These are phyloP conservation scores for Nibea albiflora DNA, from an alignment of 2,113 vertebrate species.

Conservation along the genomic window DNA sequence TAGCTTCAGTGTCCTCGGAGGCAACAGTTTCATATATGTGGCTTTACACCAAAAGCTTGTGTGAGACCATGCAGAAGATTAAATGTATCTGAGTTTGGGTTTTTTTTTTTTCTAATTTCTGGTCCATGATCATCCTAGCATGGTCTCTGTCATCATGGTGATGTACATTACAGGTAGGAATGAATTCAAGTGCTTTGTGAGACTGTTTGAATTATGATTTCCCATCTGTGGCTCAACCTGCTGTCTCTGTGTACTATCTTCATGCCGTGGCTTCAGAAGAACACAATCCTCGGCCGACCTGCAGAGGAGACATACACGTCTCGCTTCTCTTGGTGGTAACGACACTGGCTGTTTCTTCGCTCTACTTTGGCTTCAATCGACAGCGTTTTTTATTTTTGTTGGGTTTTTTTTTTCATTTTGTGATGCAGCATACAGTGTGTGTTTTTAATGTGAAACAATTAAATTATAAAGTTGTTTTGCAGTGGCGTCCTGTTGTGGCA, in stretches of 20 bases:
- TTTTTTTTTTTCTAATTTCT: slow-evolving; percentile 15
- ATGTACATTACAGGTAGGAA: slow-evolving; percentile 71
- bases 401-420: slow-evolving; percentile 72
- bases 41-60: slow-evolving; percentile 70
- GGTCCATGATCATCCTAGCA: slow-evolving; percentile 50
- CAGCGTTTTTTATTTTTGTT: slow-evolving; percentile 40
- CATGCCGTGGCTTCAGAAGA: slow-evolving; percentile 71
- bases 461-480: slow-evolving; percentile 78
- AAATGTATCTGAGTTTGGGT: slow-evolving; percentile 38
- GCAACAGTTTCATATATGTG: slow-evolving; percentile 34
- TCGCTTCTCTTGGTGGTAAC: slow-evolving; percentile 1
- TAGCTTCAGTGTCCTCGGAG: slow-evolving; percentile 42
- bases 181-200: slow-evolving; percentile 72
- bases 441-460: slow-evolving; percentile 83
- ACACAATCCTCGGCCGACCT: slow-evolving; percentile 38
- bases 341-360: slow-evolving; percentile 51
- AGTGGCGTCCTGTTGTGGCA: slow-evolving; percentile 53
- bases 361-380: slow-evolving; percentile 67
- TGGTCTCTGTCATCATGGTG: slow-evolving; percentile 57
- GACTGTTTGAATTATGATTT: slow-evolving; percentile 76
- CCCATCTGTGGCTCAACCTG: slow-evolving; percentile 76
- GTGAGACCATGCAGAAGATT: slow-evolving; percentile 47
- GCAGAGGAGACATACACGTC: slow-evolving; percentile 11
- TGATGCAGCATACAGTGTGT: slow-evolving; percentile 78
- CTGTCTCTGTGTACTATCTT: slow-evolving; percentile 71